Evolutionary conservation across 2,888 invertebrate species (phyloP), one percentile per base, ranked within the genome.

Genomic region (Thelaira solivaga): DNA sequence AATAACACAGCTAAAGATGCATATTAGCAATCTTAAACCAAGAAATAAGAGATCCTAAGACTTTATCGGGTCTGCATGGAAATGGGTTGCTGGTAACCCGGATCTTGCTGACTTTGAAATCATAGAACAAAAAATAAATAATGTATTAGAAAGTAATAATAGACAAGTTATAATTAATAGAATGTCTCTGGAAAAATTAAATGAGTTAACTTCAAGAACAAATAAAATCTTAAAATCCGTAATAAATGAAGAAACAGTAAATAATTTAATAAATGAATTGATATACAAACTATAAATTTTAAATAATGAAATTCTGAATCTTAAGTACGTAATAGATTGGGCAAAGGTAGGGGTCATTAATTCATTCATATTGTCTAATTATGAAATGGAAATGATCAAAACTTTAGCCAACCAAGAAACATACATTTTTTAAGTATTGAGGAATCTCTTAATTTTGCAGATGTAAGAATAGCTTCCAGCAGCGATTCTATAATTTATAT

Each of bases 271-370:
- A 34, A 2, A 34, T n/a, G n/a, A 34, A 34, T n/a, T 34, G n/a
- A 34, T n/a, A n/a, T n/a, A 34, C n/a, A 34, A 34, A n/a, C 2
- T 34, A n/a, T n/a, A 34, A 34, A 16, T 80, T 16, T 41, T 80
- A 8, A 75, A 71, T 36, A 64, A 68, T 51, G 72, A 73, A 47
- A 34, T 80, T 36, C 36, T 55, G 34, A 77, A 75, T 26, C 53
- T 77, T 11, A 71, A 53, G 31, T 68, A 76, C 11, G 67, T 64
- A 2, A 79, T 79, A 20, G 69, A 79, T 49, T 80, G 76, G 78
- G 62, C 74, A 1, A 80, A 64, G 31, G 24, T 22, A 8, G 36
- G 34, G 4, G 34, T 34, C 31, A 31, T 31, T n/a, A n/a, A n/a
- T n/a, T n/a, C n/a, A 10, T 4, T 4, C 36, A n/a, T n/a, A 36